Percentiles rank a stretch among this genome's conserved stretches.
Evolutionary conservation across 2,113 vertebrate genomes (phyloP).

Genomic region (Channa maculata): DNA sequence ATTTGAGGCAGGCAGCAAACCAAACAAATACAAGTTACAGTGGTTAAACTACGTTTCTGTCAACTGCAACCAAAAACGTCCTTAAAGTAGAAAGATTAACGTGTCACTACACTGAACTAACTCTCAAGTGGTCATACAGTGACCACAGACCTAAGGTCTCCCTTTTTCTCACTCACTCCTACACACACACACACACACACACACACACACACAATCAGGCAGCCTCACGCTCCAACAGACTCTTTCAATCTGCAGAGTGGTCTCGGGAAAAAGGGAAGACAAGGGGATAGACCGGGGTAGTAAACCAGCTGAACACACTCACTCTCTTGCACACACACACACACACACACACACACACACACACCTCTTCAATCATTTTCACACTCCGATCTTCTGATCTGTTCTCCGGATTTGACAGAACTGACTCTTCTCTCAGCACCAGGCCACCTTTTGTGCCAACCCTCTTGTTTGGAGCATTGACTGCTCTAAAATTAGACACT

Average conservation of each 20-base stretch:
- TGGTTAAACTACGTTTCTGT: too few species aligned
- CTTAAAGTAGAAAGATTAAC: too few species aligned
- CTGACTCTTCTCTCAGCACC: slow-evolving; percentile 8
- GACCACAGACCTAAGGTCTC: too few species aligned
- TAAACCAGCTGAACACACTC: slow-evolving; percentile 64
- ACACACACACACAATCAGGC: slow-evolving; percentile 17
- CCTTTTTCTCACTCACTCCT: too few species aligned
- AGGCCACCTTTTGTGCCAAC: neutral
- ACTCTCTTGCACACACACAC: slow-evolving; percentile 8
- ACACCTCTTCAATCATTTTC: slow-evolving; percentile 39
- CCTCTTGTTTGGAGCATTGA: slow-evolving; percentile 10
- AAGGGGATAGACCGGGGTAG: slow-evolving; percentile 33
- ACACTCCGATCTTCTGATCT: slow-evolving; percentile 34
- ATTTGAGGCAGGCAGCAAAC: too few species aligned
- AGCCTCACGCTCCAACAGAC: slow-evolving; percentile 54
- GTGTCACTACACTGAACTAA: too few species aligned
- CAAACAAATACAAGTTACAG: too few species aligned
- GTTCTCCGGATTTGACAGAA: neutral
- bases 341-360: slow-evolving; percentile 11
- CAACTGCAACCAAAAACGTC: too few species aligned
- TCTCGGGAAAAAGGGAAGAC: slow-evolving; percentile 32
- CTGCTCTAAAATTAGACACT: slow-evolving; percentile 25
- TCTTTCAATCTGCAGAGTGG: slow-evolving; percentile 56
- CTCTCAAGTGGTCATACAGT: too few species aligned
- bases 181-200: slow-evolving; percentile 1